Conservation (phyloP, 2,113 vertebrate species). For the Pholis gunnellus region DNA sequence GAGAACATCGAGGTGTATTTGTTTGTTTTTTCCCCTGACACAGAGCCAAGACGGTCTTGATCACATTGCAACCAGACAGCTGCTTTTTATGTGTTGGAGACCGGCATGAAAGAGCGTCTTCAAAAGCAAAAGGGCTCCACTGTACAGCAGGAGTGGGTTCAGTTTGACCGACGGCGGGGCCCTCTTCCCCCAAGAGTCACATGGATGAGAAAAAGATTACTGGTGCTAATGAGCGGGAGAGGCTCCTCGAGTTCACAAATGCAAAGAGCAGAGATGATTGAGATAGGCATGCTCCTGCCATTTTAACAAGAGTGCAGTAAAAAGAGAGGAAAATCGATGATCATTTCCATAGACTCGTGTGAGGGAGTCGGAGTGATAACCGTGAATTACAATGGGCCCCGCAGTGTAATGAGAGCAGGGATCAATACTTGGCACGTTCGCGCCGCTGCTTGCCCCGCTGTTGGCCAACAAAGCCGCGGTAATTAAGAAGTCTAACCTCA, state of each 20-base stretch:
- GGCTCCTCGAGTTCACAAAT: constrained; percentile 41
- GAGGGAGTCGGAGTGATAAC: constrained; percentile 69
- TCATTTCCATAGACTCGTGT: constrained; percentile 74
- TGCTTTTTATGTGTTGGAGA: constrained; percentile 30
- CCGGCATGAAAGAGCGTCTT: constrained; percentile 23
- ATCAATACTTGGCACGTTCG: constrained; percentile 76
- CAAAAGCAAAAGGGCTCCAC: constrained; percentile 25
- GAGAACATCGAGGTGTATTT: constrained; percentile 1
- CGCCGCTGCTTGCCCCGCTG: constrained; percentile 54
- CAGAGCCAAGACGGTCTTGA: constrained; percentile 9
- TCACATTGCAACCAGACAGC: constrained; percentile 14
- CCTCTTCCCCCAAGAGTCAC: constrained; percentile 3
- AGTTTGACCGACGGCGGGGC: constrained; percentile 5
- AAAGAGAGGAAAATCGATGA: constrained; percentile 68
- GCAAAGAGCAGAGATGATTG: constrained; percentile 65
- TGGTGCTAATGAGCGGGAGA: constrained; percentile 45
- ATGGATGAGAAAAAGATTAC: constrained; percentile 28
- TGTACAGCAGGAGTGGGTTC: neutral
- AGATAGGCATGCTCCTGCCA: constrained; percentile 44
- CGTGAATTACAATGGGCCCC: constrained; percentile 66
- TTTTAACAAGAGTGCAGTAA: constrained; percentile 31
- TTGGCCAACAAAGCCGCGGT: constrained; percentile 69
- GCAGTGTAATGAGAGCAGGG: constrained; percentile 67
- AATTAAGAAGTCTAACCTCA: constrained; percentile 76
- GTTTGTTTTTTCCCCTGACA: neutral